Base-by-base conservation (phyloP, 1,140 invertebrate species). In the Neocloeon triangulifer region DNA sequence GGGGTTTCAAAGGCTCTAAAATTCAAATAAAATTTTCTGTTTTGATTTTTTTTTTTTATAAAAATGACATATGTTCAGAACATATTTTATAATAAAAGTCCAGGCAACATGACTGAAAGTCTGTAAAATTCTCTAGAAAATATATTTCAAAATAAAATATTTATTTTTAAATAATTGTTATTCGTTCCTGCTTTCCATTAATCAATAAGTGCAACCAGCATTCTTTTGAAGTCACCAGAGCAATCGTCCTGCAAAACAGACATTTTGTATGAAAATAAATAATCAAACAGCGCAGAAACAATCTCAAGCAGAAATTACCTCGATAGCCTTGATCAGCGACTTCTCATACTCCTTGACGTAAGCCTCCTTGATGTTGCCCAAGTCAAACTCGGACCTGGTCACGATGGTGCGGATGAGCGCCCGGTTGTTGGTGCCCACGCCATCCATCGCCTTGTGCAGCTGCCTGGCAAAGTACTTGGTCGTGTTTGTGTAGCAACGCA, bases 371-470 rank as follows among this genome's bases (percentile, higher is more conserved):
- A 80, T 72, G 39, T 62, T 58, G 13, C 50, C 66, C 40, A 79
- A 55, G 54, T 79, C 75, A 29, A 72, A 59, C 57, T 80, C 75
- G 22, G 65, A 64, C 34, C 76, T 60, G 39, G 64, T 64, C 2
- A 78, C 71, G 33, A 81, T 51, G 35, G 81, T 66, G n/a, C 77
- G 55, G 31, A 80, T 71, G 29, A 81, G 56, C 2, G 66, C 66
- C 10, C 54, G 48, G 43, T 81, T 75, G 47, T 75, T 61, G 6
- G 75, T 80, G 19, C 74, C 73, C 14, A 60, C 39, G 0, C 74
- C 69, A 37, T 66, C 62, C 69, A 81, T 76, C 7, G 74, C 63
- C 26, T 61, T 55, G 30, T 76, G 60, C n/a, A 82, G 51, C 2
- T 65, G 56, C 32, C 65, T 62, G 33, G 78, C 77, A 58, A 78